Evolutionary conservation across 2,113 vertebrate genomes (phyloP), one percentile per base, ranked within the genome.

Genomic region (Mobula hypostoma): DNA sequence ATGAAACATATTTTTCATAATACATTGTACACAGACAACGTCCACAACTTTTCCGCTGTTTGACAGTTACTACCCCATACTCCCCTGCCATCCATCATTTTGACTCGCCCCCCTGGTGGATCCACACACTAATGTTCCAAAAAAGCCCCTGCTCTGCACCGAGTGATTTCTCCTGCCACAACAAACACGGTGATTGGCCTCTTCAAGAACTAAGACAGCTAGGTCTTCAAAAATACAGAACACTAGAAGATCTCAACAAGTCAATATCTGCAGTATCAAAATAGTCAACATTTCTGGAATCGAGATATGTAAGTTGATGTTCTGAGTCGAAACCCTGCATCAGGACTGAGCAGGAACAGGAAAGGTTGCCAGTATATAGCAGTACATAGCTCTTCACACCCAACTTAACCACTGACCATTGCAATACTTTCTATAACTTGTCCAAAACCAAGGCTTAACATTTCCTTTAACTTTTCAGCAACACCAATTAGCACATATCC

Each of bases 21-120:
- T 95, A 95, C 95, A 85, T 94, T 95, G 94, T 95, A 95, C 95
- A 95, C 95, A 97, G 95, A 96, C 94, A 95, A 96, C 94, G n/a
- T 94, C 29, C n/a, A 17, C 27, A 66, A 32, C 29, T 15, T 66
- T 58, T 63, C 61, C 32, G n/a, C 40, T 85, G 82, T 85, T n/a
- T 90, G 61, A 66, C n/a, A 66, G n/a, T 90, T 5, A 32, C 6
- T 5, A 19, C 29, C 5, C 1, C 58, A n/a, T 15, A 19, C 29
- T 7, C 85, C 58, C 40, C 61, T 15, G 15, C 12, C 66, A 29
- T 90, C 61, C 85, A 68, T 90, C n/a, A 66, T 12, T 17, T 32
- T 66, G 58, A 66, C 61, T 90, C 12, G 29, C 61, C 85, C 85
- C 85, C 85, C 61, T 66, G 15, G 7, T 66, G n/a, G 29, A 0